Percentiles rank a stretch among this genome's conserved stretches.
These are phyloP conservation scores for Emys orbicularis DNA, from an alignment of 2,797 vertebrate species.

Conservation along the genomic window DNA sequence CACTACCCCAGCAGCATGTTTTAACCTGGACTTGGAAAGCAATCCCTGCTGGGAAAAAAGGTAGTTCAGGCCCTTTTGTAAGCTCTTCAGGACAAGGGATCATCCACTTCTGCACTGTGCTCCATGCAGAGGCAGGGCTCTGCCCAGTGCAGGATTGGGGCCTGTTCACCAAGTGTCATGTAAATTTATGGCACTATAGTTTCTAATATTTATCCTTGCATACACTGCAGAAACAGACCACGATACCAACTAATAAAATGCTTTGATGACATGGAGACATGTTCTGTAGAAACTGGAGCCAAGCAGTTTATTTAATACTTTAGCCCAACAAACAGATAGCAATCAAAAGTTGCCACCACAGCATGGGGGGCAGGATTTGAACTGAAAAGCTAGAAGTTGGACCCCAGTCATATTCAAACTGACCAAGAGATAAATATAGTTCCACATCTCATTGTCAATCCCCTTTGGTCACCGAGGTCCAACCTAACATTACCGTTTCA, in stretches of 20 bases:
- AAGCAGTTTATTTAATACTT: fast-evolving
- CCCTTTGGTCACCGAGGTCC: background rate
- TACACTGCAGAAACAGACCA: background rate
- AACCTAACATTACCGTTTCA: background rate
- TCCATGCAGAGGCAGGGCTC: background rate
- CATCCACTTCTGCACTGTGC: background rate
- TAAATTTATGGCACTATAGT: fast-evolving
- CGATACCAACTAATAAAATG: fast-evolving
- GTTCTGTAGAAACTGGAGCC: background rate
- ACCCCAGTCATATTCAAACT: background rate
- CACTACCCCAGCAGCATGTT: background rate
- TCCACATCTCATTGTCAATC: background rate
- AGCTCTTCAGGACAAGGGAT: background rate
- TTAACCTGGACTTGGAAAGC: background rate
- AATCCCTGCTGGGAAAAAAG: background rate
- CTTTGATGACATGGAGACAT: fast-evolving
- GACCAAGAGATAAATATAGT: background rate
- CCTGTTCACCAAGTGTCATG: background rate
- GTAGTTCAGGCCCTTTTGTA: fast-evolving
- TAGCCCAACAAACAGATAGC: background rate
- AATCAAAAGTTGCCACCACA: fast-evolving
- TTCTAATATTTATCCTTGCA: fast-evolving
- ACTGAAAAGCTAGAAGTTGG: fast-evolving
- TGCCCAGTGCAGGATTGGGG: background rate
- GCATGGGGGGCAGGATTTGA: fast-evolving